Conservation (phyloP, 2,113 vertebrate species). For the Centropristis striata region DNA sequence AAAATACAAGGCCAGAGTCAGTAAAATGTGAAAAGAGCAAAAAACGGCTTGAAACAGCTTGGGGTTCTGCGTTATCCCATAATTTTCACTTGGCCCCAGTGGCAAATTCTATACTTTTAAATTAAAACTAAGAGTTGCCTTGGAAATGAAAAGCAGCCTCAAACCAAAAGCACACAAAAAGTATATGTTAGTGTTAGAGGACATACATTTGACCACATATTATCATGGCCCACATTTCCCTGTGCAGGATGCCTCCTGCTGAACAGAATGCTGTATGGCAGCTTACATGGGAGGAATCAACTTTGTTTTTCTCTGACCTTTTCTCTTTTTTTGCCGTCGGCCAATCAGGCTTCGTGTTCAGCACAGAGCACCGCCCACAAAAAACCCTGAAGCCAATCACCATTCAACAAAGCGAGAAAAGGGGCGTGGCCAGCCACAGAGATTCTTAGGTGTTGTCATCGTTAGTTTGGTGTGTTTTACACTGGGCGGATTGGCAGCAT, state of each 20-base stretch:
- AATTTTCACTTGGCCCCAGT: background rate
- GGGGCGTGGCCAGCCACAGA: conserved; percentile 69
- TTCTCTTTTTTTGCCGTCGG: conserved; percentile 18
- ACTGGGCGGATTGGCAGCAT: conserved; percentile 29
- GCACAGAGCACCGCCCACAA: background rate
- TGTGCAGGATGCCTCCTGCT: conserved; percentile 53
- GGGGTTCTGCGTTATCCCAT: too few relatives aligned
- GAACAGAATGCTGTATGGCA: conserved; percentile 42
- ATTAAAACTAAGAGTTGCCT: background rate
- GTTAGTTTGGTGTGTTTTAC: conserved; percentile 73
- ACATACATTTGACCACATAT: background rate
- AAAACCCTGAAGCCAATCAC: conserved; percentile 37
- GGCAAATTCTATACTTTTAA: background rate
- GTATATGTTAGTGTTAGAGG: background rate
- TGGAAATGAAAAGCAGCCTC: background rate
- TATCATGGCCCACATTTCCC: background rate
- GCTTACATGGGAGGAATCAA: conserved; percentile 14
- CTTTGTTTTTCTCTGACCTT: conserved; percentile 69
- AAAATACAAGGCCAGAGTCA: too few relatives aligned
- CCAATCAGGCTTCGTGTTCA: conserved; percentile 67
- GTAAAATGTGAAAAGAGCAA: too few relatives aligned
- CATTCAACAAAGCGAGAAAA: background rate
- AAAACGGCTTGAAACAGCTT: too few relatives aligned
- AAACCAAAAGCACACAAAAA: background rate
- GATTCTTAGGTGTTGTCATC: conserved; percentile 86